Base-by-base conservation (phyloP, 1,140 invertebrate genomes). In the Aphelenchoides fujianensis region DNA sequence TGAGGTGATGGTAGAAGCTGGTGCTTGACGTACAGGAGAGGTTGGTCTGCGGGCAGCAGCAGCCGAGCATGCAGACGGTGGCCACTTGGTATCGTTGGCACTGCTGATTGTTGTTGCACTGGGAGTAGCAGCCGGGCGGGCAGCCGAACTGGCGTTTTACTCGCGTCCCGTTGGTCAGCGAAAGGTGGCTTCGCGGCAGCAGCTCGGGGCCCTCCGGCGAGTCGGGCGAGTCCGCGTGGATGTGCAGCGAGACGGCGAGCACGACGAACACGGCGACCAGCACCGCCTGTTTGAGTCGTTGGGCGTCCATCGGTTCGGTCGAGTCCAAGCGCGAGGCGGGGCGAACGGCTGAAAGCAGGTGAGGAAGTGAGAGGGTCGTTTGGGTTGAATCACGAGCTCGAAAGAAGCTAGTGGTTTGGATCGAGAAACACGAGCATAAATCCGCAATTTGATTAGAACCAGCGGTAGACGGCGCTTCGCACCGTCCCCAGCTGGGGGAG, bases 31-130 rank as follows among this genome's bases (percentile, higher is more conserved):
- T 48, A 48, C 41, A 48, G 23, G 41, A 48, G 28, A 76, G 34
- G 57, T 81, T 76, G 0, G 74, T 76, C 35, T 70, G 75, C 34
- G 74, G 75, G 61, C 75, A 76, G 53, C 75, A 76, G 59, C 75
- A 76, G 9, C 75, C 75, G 12, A 76, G 31, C 30, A 76, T 75
- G 57, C 75, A 76, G 3, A 76, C 75, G n/a, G 75, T 76, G 28
- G 75, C 75, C 23, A 76, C 30, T 35, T 76, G 75, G 41, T 76
- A 76, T 16, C 75, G 70, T 52, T 76, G 75, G 28, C 75, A 76
- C 64, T 76, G 75, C 19, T 62, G 62, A 0, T 41, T 57, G 28
- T 81, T 76, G 35, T 66, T 54, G 52, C 71, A 71, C 64, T n/a
- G 23, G 53, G 53, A 71, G 23, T 2, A 54, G 7, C 7, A 74